A percentile compares a stretch with the other conserved stretches of the same genome.
Conservation (phyloP, 2,113 vertebrate species). For the Salminus brasiliensis region DNA sequence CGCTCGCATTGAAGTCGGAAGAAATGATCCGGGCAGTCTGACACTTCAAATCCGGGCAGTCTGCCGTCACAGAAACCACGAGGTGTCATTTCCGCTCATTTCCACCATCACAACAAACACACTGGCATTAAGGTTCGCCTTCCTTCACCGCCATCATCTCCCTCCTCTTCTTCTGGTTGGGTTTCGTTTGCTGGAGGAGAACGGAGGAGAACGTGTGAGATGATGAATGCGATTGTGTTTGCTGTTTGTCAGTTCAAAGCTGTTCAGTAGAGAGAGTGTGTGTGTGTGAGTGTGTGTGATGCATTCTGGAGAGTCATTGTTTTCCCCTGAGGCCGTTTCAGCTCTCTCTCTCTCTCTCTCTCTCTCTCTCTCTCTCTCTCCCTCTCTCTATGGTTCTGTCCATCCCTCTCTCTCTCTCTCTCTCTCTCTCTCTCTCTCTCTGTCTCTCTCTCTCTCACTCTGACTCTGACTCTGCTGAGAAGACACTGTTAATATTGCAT, state of each 20-base stretch:
- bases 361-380: slow-evolving; percentile 5
- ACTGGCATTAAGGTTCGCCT: too few relatives aligned
- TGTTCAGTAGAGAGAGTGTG: slow-evolving; percentile 12
- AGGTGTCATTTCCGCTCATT: neutral
- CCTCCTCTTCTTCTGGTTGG: neutral
- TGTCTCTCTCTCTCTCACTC: neutral
- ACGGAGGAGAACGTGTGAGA: neutral
- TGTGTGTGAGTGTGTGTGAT: slow-evolving; percentile 11
- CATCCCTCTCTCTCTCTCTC: neutral
- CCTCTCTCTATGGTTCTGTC: too few relatives aligned
- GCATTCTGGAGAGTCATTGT: slow-evolving; percentile 41
- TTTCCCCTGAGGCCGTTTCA: slow-evolving; percentile 37
- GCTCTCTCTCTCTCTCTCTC: neutral
- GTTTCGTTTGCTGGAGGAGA: too few relatives aligned
- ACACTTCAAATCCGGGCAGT: slow-evolving; percentile 30
- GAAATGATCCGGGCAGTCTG: slow-evolving; percentile 24
- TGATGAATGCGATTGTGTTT: slow-evolving; percentile 36
- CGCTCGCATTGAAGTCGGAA: neutral
- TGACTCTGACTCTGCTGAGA: neutral
- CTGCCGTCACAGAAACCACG: neutral
- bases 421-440: neutral
- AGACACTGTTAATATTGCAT: slow-evolving; percentile 48
- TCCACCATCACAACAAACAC: neutral
- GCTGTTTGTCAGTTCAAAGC: slow-evolving; percentile 48
- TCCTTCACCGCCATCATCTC: neutral